Percentiles rank a stretch among this genome's conserved stretches.
Evolutionary conservation across 2,113 vertebrate species (phyloP).

Genomic region (Antechinus flavipes): DNA sequence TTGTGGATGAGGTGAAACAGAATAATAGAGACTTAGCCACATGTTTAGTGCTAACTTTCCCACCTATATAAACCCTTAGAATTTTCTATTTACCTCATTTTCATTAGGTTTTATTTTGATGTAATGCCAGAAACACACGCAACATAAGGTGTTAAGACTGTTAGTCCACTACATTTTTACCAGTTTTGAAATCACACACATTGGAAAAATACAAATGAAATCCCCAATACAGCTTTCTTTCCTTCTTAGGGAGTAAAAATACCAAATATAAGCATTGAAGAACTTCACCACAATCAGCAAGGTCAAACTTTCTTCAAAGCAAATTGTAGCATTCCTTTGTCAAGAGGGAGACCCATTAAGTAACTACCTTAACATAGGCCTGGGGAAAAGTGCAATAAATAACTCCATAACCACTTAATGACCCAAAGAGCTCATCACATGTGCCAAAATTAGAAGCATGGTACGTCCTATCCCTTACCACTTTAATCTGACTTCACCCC

Average conservation of each 20-base stretch:
- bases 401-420: neutral
- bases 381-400: neutral
- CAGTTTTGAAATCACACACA: neutral
- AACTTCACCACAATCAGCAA: neutral
- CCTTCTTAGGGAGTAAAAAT: neutral
- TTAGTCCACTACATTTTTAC: neutral
- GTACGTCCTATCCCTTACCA: neutral
- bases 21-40: neutral
- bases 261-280: neutral
- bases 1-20: neutral
- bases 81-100: neutral
- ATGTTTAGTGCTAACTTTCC: neutral
- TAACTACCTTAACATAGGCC: neutral
- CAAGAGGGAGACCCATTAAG: neutral
- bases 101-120: neutral
- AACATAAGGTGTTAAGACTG: neutral
- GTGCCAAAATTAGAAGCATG: neutral
- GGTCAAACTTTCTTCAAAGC: neutral
- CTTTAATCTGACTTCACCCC: neutral
- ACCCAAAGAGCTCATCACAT: neutral
- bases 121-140: neutral
- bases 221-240: neutral
- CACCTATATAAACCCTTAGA: neutral
- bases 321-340: neutral
- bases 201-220: neutral